phyloP scores from a whole-genome alignment of 2,113 vertebrate genomes.

The Myocastor coypus region DNA sequence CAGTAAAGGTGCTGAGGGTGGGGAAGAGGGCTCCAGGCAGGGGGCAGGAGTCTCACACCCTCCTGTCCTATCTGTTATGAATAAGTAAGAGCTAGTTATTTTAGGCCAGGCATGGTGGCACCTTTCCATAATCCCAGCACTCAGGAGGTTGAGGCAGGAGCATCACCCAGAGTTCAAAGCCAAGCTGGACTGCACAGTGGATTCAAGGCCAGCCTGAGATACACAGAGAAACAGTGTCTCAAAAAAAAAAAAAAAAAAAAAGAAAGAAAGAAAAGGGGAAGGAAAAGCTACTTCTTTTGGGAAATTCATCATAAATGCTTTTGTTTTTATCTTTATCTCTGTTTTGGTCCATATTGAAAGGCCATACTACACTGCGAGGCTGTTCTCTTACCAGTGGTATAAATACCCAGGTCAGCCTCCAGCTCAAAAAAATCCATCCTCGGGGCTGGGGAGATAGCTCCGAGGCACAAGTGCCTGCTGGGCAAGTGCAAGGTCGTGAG shows the following conservation, averaged over 20 bases:
- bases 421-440: too few relatives aligned
- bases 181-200: neutral
- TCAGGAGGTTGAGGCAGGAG: neutral
- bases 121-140: neutral
- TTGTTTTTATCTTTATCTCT: neutral
- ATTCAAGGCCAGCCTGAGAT: neutral
- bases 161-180: neutral
- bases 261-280: neutral
- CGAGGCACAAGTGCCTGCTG: too few relatives aligned
- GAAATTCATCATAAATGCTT: neutral
- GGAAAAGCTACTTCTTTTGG: neutral
- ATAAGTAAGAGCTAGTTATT: slow-evolving; percentile 1
- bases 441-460: too few relatives aligned
- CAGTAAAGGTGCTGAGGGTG: neutral
- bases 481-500: too few relatives aligned
- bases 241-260: neutral
- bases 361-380: neutral
- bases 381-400: neutral
- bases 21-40: neutral
- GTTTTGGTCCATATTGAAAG: neutral
- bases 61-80: neutral
- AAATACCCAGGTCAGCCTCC: neutral
- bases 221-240: neutral
- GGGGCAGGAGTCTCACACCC: neutral
- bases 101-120: neutral